Percentiles rank a stretch among this genome's conserved stretches.
Conservation (phyloP, 2,888 invertebrate genomes). For the Torymus aiolomorphi region DNA sequence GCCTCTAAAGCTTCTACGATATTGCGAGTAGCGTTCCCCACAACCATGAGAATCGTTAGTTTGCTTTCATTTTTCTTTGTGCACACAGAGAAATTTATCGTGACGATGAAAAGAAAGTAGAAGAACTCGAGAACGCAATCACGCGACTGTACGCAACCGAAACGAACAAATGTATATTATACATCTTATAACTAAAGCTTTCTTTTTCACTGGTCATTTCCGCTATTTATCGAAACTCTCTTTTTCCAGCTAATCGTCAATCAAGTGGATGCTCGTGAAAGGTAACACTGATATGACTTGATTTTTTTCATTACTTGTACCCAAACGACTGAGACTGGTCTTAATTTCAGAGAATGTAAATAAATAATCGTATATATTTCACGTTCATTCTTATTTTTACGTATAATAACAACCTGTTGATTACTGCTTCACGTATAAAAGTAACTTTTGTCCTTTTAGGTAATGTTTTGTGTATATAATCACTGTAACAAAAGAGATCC, state of each 20-base stretch:
- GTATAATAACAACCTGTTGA: no score
- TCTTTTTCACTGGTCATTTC: not conserved
- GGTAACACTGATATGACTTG: conserved; percentile 12
- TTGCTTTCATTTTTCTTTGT: not conserved
- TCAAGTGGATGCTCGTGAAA: conserved; percentile 14
- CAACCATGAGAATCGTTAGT: no score
- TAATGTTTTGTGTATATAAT: no score
- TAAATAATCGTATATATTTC: not conserved
- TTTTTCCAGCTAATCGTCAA: conserved; percentile 22
- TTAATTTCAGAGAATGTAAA: conserved; percentile 1
- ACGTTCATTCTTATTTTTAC: not conserved
- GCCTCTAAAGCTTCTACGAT: not conserved
- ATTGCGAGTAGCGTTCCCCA: not conserved
- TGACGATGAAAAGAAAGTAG: no score
- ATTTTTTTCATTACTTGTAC: conserved; percentile 18
- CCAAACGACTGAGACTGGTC: not conserved
- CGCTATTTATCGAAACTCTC: not conserved
- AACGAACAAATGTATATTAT: no score
- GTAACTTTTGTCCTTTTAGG: no score
- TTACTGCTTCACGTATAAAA: no score
- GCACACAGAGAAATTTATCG: no score
- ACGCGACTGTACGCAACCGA: no score
- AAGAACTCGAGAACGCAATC: no score
- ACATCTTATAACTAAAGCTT: no score
- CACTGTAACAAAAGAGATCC: no score